Conservation (phyloP, 53 echinoderm and acorn worm species). For the Paelopatides confundens region DNA sequence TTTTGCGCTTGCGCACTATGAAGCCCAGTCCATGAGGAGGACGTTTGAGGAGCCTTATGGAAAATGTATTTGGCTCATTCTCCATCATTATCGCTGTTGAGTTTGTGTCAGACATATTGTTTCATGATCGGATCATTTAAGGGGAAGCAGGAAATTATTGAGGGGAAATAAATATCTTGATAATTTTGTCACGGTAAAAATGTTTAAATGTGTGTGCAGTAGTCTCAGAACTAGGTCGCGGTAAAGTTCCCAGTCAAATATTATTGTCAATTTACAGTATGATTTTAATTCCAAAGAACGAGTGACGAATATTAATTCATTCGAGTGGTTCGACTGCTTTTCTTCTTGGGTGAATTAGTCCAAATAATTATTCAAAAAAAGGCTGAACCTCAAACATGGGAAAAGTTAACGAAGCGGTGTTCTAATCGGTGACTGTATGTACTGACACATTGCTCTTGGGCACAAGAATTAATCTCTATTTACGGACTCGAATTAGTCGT, state of each 20-base stretch:
- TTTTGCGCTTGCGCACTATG: conserved; percentile 96
- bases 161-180: not conserved
- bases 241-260: not conserved
- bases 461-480: conserved; percentile 28
- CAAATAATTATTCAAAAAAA: not conserved
- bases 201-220: not conserved
- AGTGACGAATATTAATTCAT: not conserved
- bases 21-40: conserved; percentile 96
- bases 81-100: conserved; percentile 66
- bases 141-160: not conserved
- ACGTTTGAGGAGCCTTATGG: conserved; percentile 90
- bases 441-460: conserved; percentile 28
- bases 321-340: conserved; percentile 1
- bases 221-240: not conserved
- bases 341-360: not conserved
- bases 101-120: conserved; percentile 37
- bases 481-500: conserved; percentile 27
- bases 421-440: not conserved
- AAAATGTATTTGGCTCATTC: conserved; percentile 95
- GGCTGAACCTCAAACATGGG: not conserved
- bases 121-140: not conserved
- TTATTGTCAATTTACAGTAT: not conserved
- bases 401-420: not conserved
- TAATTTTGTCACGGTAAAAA: not conserved
- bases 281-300: not conserved